phyloP scores from a whole-genome alignment of 2,888 invertebrate genomes.

The Electrophaes corylata region DNA sequence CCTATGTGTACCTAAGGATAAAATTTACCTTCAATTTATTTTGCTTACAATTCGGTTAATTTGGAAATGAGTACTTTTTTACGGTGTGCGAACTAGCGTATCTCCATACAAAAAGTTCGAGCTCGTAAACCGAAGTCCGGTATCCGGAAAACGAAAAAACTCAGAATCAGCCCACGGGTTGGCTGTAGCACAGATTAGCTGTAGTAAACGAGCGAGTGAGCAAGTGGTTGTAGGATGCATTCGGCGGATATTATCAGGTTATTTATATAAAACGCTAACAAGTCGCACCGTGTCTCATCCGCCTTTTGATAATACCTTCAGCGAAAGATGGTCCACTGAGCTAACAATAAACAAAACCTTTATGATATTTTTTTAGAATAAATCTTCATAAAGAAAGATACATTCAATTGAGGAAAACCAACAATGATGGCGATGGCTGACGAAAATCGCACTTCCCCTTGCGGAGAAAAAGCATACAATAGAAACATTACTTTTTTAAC shows the following conservation, averaged over 20 bases:
- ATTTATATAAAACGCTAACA: conserved; percentile 73
- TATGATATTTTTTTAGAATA: conserved; percentile 32
- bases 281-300: conserved; percentile 55
- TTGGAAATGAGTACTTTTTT: too few relatives aligned
- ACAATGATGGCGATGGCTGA: conserved; percentile 40
- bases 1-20: too few relatives aligned
- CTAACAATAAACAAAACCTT: background rate
- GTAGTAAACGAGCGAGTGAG: conserved; percentile 21
- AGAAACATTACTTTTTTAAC: conserved; percentile 41
- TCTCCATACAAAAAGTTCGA: too few relatives aligned
- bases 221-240: conserved; percentile 49
- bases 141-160: too few relatives aligned
- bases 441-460: conserved; percentile 36
- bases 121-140: too few relatives aligned
- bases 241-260: conserved; percentile 64
- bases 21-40: too few relatives aligned
- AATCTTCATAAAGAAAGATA: conserved; percentile 39
- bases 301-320: conserved; percentile 50
- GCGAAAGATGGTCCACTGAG: conserved; percentile 48
- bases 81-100: too few relatives aligned
- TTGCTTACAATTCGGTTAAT: too few relatives aligned
- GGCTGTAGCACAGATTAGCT: background rate
- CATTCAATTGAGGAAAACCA: conserved; percentile 20
- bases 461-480: conserved; percentile 43
- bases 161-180: too few relatives aligned